These are phyloP conservation scores for Physocephala rufipes DNA, from an alignment of 2,888 invertebrate species.

Conservation along the genomic window DNA sequence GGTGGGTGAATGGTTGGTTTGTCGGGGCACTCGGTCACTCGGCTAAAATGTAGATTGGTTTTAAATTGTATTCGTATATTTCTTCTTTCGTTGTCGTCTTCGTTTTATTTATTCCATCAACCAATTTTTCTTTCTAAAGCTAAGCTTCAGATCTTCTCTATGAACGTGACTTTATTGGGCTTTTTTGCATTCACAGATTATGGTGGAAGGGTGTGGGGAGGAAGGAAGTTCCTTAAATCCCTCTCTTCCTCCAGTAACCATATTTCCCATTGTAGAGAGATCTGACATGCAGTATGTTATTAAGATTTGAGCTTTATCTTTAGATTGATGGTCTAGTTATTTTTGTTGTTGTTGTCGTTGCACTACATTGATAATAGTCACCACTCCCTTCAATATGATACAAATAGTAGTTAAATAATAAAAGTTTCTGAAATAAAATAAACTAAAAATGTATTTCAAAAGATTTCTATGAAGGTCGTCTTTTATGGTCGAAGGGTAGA, in stretches of 20 bases:
- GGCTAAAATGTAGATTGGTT: conserved; percentile 30
- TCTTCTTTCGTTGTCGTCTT: not conserved
- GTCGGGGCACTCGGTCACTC: conserved; percentile 26
- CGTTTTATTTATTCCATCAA: not conserved
- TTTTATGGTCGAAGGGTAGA: not conserved
- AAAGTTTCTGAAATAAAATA: not conserved
- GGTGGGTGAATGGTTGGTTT: not conserved
- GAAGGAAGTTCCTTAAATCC: not conserved
- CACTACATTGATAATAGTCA: too few relatives aligned
- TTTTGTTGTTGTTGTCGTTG: conserved; percentile 23
- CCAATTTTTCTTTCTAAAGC: not conserved
- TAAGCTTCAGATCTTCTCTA: not conserved
- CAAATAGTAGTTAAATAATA: conserved; percentile 1
- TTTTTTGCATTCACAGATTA: not conserved
- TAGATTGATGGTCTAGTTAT: conserved; percentile 2
- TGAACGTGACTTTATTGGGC: not conserved
- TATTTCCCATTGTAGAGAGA: not conserved
- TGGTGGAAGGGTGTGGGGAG: too few relatives aligned
- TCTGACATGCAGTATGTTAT: conserved; percentile 10
- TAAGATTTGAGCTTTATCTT: not conserved
- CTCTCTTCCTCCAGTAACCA: not conserved
- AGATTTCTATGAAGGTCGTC: conserved; percentile 25
- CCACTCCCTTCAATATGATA: not conserved
- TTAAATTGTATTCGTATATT: not conserved
- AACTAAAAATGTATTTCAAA: not conserved